These are phyloP conservation scores for Neoseiulus cucumeris DNA, from an alignment of 1,140 invertebrate genomes.

Conservation along the genomic window DNA sequence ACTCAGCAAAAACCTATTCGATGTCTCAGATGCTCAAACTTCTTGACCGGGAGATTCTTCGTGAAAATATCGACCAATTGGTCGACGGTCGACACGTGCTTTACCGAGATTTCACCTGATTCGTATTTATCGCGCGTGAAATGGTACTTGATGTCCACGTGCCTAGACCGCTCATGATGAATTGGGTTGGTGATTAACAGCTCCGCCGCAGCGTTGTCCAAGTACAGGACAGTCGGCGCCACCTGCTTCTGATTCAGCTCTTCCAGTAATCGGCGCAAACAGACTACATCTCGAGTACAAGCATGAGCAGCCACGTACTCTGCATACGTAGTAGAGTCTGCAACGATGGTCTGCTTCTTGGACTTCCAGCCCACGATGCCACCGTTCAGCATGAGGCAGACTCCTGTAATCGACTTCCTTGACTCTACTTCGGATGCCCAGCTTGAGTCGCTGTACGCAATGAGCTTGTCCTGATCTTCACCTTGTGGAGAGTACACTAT, in stretches of 20 bases:
- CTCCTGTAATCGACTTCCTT: conserved; percentile 26
- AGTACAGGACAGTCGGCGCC: no score
- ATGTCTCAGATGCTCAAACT: no score
- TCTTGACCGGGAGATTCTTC: no score
- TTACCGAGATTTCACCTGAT: no score
- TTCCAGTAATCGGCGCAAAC: conserved; percentile 23
- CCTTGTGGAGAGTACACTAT: no score
- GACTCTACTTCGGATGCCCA: no score
- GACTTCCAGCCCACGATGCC: conserved; percentile 24
- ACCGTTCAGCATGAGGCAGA: conserved; percentile 20
- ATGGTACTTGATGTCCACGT: conserved; percentile 27
- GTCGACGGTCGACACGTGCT: no score
- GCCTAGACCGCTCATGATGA: conserved; percentile 26
- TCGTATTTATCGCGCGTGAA: conserved; percentile 19
- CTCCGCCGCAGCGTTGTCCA: conserved; percentile 28
- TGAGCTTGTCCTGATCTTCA: no score
- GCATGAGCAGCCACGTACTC: conserved; percentile 28
- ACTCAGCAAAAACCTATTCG: no score
- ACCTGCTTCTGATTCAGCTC: no score
- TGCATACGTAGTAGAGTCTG: conserved; percentile 27
- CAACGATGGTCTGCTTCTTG: conserved; percentile 26
- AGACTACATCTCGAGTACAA: conserved; percentile 25
- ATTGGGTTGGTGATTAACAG: conserved; percentile 27
- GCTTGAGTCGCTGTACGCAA: no score
- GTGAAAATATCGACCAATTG: no score